phyloP scores from a whole-genome alignment of 2,797 vertebrate species.

The Eulemur mongoz region DNA sequence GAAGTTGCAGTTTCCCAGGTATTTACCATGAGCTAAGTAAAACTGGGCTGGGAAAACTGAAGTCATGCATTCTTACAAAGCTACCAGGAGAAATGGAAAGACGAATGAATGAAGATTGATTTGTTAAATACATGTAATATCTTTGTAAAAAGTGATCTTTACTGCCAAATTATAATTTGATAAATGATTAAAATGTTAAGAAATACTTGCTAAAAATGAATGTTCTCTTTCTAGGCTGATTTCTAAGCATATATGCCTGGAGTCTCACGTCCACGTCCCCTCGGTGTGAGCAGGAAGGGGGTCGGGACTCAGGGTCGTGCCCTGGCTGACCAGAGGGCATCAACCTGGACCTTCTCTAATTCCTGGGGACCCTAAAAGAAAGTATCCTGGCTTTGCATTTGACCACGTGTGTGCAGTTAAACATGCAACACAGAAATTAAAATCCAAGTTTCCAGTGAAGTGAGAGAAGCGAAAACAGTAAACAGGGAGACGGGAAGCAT shows the following conservation, averaged over 20 bases:
- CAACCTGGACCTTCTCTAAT: accelerated
- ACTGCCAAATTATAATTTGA: not conserved
- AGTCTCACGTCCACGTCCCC: accelerated
- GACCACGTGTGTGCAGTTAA: accelerated
- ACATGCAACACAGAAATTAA: not conserved
- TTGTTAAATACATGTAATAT: not conserved
- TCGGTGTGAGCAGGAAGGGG: not conserved
- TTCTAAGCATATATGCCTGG: too few species aligned
- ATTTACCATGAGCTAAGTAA: conserved; percentile 87
- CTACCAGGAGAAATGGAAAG: conserved; percentile 78
- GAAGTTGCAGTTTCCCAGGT: conserved; percentile 86
- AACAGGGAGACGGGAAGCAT: accelerated
- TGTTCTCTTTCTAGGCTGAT: not conserved
- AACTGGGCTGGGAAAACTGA: conserved; percentile 87
- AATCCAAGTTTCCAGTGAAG: not conserved
- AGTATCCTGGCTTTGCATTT: accelerated
- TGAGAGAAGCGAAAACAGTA: not conserved
- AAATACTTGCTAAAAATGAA: not conserved
- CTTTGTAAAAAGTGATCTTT: not conserved
- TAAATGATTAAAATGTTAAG: conserved; percentile 16
- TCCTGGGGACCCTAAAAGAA: not conserved
- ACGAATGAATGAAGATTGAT: not conserved
- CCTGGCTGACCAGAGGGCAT: not conserved
- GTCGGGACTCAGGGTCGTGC: too few species aligned
- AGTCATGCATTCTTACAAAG: conserved; percentile 88